Percentiles rank a stretch among this genome's conserved stretches.
phyloP scores from a whole-genome alignment of 1,140 invertebrate genomes.

The Calephelis nemesis region DNA sequence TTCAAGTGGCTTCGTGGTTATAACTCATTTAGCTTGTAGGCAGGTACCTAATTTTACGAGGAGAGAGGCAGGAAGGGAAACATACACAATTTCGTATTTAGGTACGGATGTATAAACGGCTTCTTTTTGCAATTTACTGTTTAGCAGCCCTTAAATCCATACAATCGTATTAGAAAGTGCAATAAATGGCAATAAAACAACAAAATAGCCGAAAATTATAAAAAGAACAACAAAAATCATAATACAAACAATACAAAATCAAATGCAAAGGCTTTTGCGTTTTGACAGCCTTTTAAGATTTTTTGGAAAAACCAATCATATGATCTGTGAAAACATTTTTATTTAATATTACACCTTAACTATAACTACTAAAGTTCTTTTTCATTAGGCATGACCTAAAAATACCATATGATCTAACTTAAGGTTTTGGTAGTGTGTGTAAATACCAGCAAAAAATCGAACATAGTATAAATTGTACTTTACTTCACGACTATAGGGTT shows the following conservation, averaged over 20 bases:
- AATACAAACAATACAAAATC: too few species aligned
- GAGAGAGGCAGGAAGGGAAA: too few species aligned
- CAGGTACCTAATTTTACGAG: too few species aligned
- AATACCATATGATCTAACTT: constrained; percentile 67
- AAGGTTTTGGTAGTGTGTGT: constrained; percentile 44
- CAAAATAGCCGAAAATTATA: background rate
- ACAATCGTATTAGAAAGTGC: constrained; percentile 4
- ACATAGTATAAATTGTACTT: constrained; percentile 21
- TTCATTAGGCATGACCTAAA: constrained; percentile 26
- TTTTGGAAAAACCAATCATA: constrained; percentile 27
- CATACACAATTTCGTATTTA: too few species aligned
- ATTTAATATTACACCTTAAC: constrained; percentile 28
- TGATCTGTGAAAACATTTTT: constrained; percentile 20
- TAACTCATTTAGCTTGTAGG: too few species aligned
- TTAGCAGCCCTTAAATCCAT: background rate
- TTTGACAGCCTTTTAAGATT: background rate
- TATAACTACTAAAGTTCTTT: constrained; percentile 5
- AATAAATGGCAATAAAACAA: constrained; percentile 8
- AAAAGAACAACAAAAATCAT: constrained; percentile 1
- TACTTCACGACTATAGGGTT: background rate
- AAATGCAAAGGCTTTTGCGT: background rate
- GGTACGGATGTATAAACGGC: too few species aligned
- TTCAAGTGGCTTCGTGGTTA: too few species aligned
- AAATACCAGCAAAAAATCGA: constrained; percentile 40
- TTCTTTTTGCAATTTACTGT: too few species aligned